Base-by-base conservation (phyloP, 2,888 invertebrate genomes). In the Pharmacophagus antenor region DNA sequence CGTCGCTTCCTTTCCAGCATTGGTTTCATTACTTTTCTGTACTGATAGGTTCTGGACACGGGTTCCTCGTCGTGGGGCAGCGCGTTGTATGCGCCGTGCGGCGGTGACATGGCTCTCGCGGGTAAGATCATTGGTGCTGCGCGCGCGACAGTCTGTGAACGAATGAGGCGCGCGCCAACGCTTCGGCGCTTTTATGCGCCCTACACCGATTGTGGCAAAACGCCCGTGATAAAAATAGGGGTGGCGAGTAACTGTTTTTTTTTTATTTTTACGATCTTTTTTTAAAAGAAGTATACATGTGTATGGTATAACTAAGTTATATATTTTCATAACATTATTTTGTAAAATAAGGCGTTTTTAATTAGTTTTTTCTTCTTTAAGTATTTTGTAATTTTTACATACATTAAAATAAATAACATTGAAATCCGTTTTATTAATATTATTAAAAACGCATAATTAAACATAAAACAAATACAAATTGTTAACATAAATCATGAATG, bases 11-110 rank as follows among this genome's bases (percentile, higher is more conserved):
- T 92, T 80, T 97, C 97, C 70, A 97, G 88, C 94, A 97, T 94
- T 51, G 97, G 97, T 83, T 97, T 97, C 96, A 96, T 97, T 68
- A 97, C 96, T 93, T 96, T 97, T 82, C 97, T 93, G 90, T 97
- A 97, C 79, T 97, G 97, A 83, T 97, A 97, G 67, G 97, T 97
- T 79, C 97, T 93, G 65, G 97, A 97, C 82, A 96, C 95, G 59
- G 95, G 95, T 68, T 90, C 91, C 63, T 90, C 91, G 68, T 91
- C 90, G 18, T 85, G 82, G 54, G 82, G 83, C 70, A 80, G 92
- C 70, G 81, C 91, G 73, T 79, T 91, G 85, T 82, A 92, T 64
- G 86, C 87, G 83, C 90, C 90, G 80, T 86, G 88, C 76, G 84
- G 70, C 70, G 89, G 89, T 77, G 89, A 88, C 88, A 88, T 85